Base-by-base conservation (phyloP, 2,113 vertebrate genomes). In the Datnioides undecimradiatus region DNA sequence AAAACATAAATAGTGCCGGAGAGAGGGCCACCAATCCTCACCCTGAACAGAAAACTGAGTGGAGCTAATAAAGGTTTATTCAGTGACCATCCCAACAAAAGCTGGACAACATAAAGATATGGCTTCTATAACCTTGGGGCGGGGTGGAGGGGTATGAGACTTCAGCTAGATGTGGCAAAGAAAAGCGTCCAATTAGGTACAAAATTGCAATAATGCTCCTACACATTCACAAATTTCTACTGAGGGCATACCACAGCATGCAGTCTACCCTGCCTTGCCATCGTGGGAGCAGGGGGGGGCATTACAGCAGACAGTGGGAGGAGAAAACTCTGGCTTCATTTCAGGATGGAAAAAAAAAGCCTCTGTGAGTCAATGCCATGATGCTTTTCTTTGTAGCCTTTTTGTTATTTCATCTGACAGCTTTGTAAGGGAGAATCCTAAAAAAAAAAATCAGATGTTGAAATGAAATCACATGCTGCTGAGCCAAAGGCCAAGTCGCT, bases 211-310 rank as follows among this genome's bases (percentile, higher is more conserved):
- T 87, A 80, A 88, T 85, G 87, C 87, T 92, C 90, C 90, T 91
- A 92, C 83, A 92, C 86, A 93, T 91, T 92, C 90, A 93, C 89
- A 89, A 67, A 63, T 83, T 90, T 93, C 93, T 92, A 94, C 89
- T 92, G 82, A 91, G 91, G 91, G 88, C 86, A 88, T 90, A 90
- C 91, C 88, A 92, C 91, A 90, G 90, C 92, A 92, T 93, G 93
- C 90, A 93, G 90, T 93, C 90, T 87, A 91, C 87, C 92, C 90
- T 90, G 89, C 89, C 83, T 84, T 83, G 83, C 87, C 87, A 85
- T 83, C 73, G 63, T 65, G 84, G 81, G 90, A 87, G 78, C 86
- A 87, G 89, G 90, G 87, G 90, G 87, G 82, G 82, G 76, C 86
- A 73, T 78, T 73, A 90, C 80, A 90, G 84, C 77, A 69, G n/a